Conservation (phyloP, 2,113 vertebrate genomes). For the Microcebus jonahi region DNA sequence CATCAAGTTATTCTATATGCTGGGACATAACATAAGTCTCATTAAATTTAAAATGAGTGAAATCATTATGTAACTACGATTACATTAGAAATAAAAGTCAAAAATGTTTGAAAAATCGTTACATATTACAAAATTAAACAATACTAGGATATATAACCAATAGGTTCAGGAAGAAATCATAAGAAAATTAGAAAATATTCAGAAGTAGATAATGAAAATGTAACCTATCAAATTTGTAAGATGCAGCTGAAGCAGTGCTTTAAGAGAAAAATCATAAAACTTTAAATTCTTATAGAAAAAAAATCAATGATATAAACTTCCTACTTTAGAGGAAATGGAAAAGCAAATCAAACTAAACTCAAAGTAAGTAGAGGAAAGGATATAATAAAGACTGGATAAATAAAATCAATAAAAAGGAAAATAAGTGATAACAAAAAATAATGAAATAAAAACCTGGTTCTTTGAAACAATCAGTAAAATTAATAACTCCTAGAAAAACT, state of each 20-base stretch:
- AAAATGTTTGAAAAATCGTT: background rate
- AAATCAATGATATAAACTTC: background rate
- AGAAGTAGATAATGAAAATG: background rate
- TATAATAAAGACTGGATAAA: background rate
- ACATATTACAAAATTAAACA: background rate
- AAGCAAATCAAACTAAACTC: background rate
- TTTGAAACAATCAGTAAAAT: background rate
- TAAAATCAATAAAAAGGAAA: background rate
- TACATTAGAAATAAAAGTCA: background rate
- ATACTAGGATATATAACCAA: background rate
- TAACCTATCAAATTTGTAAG: background rate
- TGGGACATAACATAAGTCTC: background rate
- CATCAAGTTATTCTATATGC: background rate
- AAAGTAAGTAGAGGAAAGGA: background rate
- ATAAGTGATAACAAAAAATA: background rate
- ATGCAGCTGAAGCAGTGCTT: background rate
- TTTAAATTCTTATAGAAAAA: background rate
- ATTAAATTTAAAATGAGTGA: too few relatives aligned
- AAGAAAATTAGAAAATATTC: background rate
- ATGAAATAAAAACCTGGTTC: too few relatives aligned
- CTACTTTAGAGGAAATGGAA: background rate
- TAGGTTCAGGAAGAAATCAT: background rate
- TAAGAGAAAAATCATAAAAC: background rate
- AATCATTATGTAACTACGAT: background rate
- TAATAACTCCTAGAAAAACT: background rate